Percentiles rank a stretch among this genome's conserved stretches.
phyloP scores from a whole-genome alignment of 92 coral and sea anemone genomes.

The Anthopleura xanthogrammica region DNA sequence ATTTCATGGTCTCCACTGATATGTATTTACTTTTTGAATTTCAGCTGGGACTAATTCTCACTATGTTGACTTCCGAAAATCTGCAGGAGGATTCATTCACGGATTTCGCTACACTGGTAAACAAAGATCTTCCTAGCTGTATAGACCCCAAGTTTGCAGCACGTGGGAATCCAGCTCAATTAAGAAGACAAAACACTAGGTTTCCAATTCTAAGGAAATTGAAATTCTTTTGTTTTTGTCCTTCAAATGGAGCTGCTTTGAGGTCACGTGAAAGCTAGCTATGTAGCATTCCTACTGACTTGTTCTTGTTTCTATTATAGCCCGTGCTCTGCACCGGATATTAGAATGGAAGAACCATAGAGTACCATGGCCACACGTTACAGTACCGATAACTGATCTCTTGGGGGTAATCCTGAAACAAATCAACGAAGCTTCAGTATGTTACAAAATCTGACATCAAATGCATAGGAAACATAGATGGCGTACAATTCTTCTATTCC shows the following conservation, averaged over 20 bases:
- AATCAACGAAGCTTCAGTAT: conserved; percentile 94
- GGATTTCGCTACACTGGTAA: conserved; percentile 97
- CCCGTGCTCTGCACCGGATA: conserved; percentile 80
- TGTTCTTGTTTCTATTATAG: conserved; percentile 29
- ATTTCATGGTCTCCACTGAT: too few relatives aligned
- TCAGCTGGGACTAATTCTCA: conserved; percentile 92
- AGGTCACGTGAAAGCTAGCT: too few relatives aligned
- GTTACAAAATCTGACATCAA: conserved; percentile 7
- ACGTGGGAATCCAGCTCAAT: too few relatives aligned
- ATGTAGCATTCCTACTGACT: not conserved
- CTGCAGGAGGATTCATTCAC: conserved; percentile 99
- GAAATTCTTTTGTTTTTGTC: too few relatives aligned
- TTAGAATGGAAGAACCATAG: conserved; percentile 86
- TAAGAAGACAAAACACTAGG: too few relatives aligned
- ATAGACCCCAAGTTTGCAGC: too few relatives aligned
- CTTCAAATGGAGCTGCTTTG: too few relatives aligned
- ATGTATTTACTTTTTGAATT: not conserved
- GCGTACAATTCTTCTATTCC: too few relatives aligned
- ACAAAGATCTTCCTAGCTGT: too few relatives aligned
- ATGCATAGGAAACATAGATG: too few relatives aligned
- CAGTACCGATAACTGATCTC: conserved; percentile 65
- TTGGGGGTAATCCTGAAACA: conserved; percentile 67
- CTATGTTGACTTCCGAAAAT: conserved; percentile 85
- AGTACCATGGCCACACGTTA: conserved; percentile 76
- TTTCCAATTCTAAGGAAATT: too few relatives aligned